A percentile compares a stretch with the other conserved stretches of the same genome.
phyloP scores from a whole-genome alignment of 2,797 vertebrate species.

The Neopelma chrysocephalum region DNA sequence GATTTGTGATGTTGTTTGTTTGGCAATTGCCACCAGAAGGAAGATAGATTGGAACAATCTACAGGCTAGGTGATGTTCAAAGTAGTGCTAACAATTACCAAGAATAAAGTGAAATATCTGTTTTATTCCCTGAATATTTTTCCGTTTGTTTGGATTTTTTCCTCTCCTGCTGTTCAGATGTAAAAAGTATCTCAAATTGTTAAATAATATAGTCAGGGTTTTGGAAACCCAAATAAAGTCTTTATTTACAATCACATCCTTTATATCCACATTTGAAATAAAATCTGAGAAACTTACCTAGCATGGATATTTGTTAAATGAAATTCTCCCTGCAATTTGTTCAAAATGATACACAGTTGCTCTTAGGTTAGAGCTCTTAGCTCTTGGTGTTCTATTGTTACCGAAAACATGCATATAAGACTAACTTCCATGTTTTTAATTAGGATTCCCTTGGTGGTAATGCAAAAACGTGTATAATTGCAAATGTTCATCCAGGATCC shows the following conservation, averaged over 20 bases:
- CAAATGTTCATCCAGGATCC: slow-evolving; percentile 95
- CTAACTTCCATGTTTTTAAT: not conserved
- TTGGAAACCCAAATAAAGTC: not conserved
- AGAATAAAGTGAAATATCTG: not conserved
- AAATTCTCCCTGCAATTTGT: not conserved
- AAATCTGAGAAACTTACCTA: not conserved
- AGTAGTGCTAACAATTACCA: not conserved
- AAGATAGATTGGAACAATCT: not conserved
- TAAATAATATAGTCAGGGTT: not conserved
- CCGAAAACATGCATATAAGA: not conserved
- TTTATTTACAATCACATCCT: not conserved
- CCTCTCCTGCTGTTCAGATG: not conserved
- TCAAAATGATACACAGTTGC: not conserved
- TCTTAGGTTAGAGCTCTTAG: not conserved
- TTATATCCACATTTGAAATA: not conserved
- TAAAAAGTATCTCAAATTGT: not conserved
- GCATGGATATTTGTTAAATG: not conserved
- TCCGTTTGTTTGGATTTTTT: not conserved
- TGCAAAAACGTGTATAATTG: slow-evolving; percentile 94
- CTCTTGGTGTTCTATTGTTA: not conserved
- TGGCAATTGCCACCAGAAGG: not conserved
- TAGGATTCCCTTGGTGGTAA: slow-evolving; percentile 98
- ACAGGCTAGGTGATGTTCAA: not conserved
- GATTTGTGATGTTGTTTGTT: not conserved
- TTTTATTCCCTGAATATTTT: not conserved